Conservation (phyloP, 2,797 vertebrate genomes). For the Sebastes reedi region DNA sequence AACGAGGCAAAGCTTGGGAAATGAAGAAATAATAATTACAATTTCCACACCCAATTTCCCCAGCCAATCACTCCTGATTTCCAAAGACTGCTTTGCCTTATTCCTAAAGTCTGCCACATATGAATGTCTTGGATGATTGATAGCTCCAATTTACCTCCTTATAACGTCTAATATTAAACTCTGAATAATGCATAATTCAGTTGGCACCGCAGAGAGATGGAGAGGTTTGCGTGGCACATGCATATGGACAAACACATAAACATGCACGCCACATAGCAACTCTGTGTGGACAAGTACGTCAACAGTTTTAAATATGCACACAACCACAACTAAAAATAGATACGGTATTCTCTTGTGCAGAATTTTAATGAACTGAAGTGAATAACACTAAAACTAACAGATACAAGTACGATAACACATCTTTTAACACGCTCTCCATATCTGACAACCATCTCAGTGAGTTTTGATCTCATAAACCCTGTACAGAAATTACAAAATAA, state of each 20-base stretch:
- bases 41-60: constrained; percentile 76
- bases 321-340: constrained; percentile 15
- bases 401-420: not conserved
- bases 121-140: constrained; percentile 77
- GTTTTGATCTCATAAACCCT: not conserved
- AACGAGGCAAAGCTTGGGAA: constrained; percentile 61
- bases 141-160: constrained; percentile 79
- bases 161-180: constrained; percentile 79
- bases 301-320: constrained; percentile 21
- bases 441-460: not conserved
- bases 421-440: not conserved
- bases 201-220: constrained; percentile 42
- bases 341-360: not conserved
- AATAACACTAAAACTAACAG: not conserved
- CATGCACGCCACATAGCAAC: not conserved
- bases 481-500: not conserved
- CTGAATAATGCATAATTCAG: constrained; percentile 80
- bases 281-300: not conserved
- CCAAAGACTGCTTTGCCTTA: constrained; percentile 55
- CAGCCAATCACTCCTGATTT: constrained; percentile 66
- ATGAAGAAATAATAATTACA: constrained; percentile 73
- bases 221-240: constrained; percentile 9
- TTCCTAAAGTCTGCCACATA: constrained; percentile 68
- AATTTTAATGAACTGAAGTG: not conserved
- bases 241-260: constrained; percentile 20